These are phyloP conservation scores for Nephrocerus scutellatus DNA, from an alignment of 2,888 invertebrate species.

Conservation along the genomic window DNA sequence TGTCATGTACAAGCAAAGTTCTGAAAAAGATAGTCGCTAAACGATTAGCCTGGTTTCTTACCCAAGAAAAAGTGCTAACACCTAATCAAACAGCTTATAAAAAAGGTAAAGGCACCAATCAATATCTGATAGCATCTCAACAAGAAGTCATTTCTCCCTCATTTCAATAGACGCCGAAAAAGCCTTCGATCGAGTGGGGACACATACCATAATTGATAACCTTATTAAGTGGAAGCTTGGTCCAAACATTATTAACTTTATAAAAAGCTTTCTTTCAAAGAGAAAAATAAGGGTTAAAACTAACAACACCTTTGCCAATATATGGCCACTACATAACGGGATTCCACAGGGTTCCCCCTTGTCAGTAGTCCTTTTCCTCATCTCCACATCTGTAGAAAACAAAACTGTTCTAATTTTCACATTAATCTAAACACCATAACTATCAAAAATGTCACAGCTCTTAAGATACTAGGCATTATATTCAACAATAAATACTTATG, in stretches of 20 bases:
- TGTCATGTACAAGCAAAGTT: conserved; percentile 1
- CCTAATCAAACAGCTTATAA: not conserved
- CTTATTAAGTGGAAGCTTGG: conserved; percentile 1
- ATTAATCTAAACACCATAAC: too few species aligned
- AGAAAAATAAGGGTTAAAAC: conserved; percentile 2
- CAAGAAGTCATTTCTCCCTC: conserved; percentile 2
- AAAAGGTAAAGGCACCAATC: not conserved
- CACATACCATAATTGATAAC: not conserved
- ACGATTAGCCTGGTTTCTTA: conserved; percentile 1
- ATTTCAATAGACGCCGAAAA: conserved; percentile 1
- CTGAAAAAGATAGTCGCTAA: conserved; percentile 4
- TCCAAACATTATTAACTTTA: too few species aligned
- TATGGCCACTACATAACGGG: not conserved
- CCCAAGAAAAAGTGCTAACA: not conserved
- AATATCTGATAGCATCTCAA: not conserved
- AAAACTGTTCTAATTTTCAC: too few species aligned
- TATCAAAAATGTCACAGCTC: too few species aligned
- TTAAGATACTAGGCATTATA: not conserved
- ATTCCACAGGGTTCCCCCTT: not conserved
- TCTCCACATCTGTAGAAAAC: too few species aligned
- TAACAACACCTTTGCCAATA: too few species aligned
- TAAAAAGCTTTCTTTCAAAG: conserved; percentile 1
- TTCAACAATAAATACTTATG: not conserved
- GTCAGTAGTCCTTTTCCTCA: conserved; percentile 1
- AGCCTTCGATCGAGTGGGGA: conserved; percentile 1